phyloP scores from a whole-genome alignment of 2,113 vertebrate species.

The Microtus pennsylvanicus region DNA sequence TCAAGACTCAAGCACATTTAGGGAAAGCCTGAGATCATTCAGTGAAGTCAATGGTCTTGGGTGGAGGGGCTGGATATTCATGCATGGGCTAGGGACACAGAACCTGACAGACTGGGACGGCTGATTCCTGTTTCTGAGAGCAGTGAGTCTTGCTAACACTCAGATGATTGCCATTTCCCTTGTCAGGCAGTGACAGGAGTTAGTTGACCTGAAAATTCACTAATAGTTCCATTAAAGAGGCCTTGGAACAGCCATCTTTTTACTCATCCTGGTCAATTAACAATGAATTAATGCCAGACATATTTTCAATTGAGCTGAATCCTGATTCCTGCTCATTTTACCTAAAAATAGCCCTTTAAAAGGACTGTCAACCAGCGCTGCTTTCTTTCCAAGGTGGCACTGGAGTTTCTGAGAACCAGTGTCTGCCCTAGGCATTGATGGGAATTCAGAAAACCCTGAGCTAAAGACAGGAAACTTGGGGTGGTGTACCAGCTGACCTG shows the following conservation, averaged over 20 bases:
- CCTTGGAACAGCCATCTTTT: conserved; percentile 78
- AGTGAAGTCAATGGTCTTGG: conserved; percentile 4
- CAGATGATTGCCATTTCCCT: conserved; percentile 80
- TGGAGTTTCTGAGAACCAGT: not conserved
- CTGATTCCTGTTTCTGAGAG: conserved; percentile 59
- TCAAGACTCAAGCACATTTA: not conserved
- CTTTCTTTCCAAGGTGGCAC: conserved; percentile 22
- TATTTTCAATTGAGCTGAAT: conserved; percentile 75
- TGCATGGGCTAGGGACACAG: fast-evolving
- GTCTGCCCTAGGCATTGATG: not conserved
- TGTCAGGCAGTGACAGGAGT: conserved; percentile 81
- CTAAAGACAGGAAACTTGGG: not conserved
- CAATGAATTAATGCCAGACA: conserved; percentile 77
- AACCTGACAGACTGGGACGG: conserved; percentile 58
- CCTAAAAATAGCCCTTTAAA: conserved; percentile 68
- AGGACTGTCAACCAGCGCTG: not conserved
- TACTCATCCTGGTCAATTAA: conserved; percentile 79
- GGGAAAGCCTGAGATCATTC: conserved; percentile 1
- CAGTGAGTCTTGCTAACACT: conserved; percentile 51
- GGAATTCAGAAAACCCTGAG: not conserved
- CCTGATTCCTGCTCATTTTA: conserved; percentile 53
- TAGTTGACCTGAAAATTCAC: conserved; percentile 82
- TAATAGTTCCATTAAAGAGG: conserved; percentile 81
- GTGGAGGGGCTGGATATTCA: not conserved
- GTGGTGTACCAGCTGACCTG: not conserved